Evolutionary conservation across 2,113 vertebrate genomes (phyloP), one percentile per base, ranked within the genome.

Genomic region (Crypturellus undulatus): DNA sequence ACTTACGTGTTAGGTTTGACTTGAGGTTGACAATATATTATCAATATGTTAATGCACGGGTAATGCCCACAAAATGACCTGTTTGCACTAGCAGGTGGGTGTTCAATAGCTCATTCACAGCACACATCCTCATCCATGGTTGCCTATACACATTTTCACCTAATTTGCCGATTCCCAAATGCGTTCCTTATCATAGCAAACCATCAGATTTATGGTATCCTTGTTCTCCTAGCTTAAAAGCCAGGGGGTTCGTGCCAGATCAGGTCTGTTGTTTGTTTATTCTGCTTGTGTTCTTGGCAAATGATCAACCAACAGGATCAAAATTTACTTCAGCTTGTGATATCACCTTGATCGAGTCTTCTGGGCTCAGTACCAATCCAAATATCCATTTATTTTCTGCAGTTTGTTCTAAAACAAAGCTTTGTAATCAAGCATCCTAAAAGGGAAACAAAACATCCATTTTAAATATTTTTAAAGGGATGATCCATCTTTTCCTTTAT

Each of bases 11-110:
- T 56, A 62, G 40, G 22, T 91, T 85, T 60, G 16, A 13, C 40
- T 85, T 6, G 21, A 34, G 87, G 87, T 85, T 87, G 70, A 82
- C 75, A 80, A 89, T 81, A 49, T 70, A 51, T 28, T 63, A 87
- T 91, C 19, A 93, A 72, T 62, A 63, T 34, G 75, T 87, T 89
- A 92, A 82, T 51, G 56, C 42, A 34, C 54, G 92, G 79, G 81
- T 93, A 94, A 91, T 89, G 87, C 65, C 13, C 84, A 63, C 72
- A 83, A 77, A 95, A 94, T 95, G 84, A 45, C n/a, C 47, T 92
- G 79, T 93, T 95, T 96, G 90, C 78, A 77, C 54, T 56, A 24
- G 47, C 85, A 75, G 67, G 67, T 87, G 91, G 78, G 67, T 87
- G 62, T 52, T 94, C 91, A 87, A 92, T 93, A 93, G 52, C 34